A percentile compares a stretch with the other conserved stretches of the same genome.
These are phyloP conservation scores for Noctua pronuba DNA, from an alignment of 2,888 invertebrate species.

Conservation along the genomic window DNA sequence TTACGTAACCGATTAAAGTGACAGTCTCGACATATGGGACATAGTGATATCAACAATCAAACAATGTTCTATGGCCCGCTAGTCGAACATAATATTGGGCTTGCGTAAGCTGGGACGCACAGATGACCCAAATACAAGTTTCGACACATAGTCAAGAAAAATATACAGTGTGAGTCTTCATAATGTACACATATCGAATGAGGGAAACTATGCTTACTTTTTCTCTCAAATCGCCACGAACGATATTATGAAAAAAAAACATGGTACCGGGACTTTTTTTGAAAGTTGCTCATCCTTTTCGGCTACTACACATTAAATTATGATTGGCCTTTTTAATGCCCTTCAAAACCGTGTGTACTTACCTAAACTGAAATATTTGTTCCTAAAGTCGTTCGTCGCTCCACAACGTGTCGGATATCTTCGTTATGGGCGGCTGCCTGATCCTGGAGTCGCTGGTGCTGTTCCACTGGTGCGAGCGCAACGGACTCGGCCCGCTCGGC, in stretches of 20 bases:
- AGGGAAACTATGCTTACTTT: background rate
- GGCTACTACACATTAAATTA: background rate
- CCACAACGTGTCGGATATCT: slow-evolving; percentile 98
- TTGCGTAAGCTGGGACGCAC: slow-evolving; percentile 10
- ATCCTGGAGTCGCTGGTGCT: slow-evolving; percentile 97
- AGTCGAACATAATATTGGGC: background rate
- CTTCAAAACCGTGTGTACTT: background rate
- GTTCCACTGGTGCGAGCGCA: slow-evolving; percentile 97
- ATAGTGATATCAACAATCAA: background rate
- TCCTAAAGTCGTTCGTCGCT: slow-evolving; percentile 95
- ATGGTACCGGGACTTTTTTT: background rate
- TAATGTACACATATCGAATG: too few species aligned
- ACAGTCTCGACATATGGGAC: background rate
- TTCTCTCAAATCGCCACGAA: background rate
- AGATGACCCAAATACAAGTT: slow-evolving; percentile 26
- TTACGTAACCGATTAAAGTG: background rate
- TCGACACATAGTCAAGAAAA: slow-evolving; percentile 20
- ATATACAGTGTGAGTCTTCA: background rate
- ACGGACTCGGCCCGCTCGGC: slow-evolving; percentile 98
- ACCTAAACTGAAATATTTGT: background rate
- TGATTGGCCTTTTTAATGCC: background rate
- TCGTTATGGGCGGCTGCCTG: slow-evolving; percentile 99
- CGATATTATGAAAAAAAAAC: background rate
- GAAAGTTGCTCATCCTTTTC: background rate
- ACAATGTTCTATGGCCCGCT: background rate